A percentile compares a stretch with the other conserved stretches of the same genome.
These are phyloP conservation scores for Chondrosia reniformis DNA, from an alignment of 37 sponge, comb jelly and placozoan species.

Conservation along the genomic window DNA sequence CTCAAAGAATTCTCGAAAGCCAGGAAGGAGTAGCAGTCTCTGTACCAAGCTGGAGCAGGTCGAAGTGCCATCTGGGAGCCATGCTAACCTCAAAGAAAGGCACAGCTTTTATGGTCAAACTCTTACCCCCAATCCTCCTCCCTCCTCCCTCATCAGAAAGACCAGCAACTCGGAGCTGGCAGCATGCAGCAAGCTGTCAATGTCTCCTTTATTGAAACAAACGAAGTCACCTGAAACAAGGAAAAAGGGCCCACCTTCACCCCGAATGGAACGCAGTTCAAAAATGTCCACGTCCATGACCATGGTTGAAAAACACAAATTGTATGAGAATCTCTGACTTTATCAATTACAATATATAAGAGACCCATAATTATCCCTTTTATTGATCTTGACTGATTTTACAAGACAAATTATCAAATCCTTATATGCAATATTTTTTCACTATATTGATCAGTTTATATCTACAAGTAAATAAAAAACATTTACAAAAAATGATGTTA, in stretches of 20 bases:
- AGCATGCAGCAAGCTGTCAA: not conserved
- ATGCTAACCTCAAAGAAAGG: too few species aligned
- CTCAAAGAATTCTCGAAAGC: slow-evolving; percentile 23
- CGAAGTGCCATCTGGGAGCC: not conserved
- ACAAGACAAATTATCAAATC: too few species aligned
- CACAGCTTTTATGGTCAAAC: slow-evolving; percentile 58
- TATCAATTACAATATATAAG: too few species aligned
- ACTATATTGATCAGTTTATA: too few species aligned
- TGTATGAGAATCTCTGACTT: too few species aligned
- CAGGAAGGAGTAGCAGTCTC: slow-evolving; percentile 4
- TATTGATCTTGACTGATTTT: too few species aligned
- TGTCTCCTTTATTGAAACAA: slow-evolving; percentile 15
- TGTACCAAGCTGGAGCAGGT: not conserved
- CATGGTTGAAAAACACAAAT: too few species aligned
- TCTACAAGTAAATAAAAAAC: too few species aligned
- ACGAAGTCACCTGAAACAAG: slow-evolving; percentile 14
- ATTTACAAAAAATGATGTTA: too few species aligned
- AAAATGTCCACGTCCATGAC: too few species aligned
- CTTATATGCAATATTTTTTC: too few species aligned
- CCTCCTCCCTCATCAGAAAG: not conserved
- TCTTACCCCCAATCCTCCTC: slow-evolving; percentile 4
- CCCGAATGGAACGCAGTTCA: not conserved
- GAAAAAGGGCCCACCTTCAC: slow-evolving; percentile 6
- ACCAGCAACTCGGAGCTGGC: slow-evolving; percentile 3
- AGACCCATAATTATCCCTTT: too few species aligned